Conservation (phyloP, 2,888 invertebrate species). For the Parelbella ahira region DNA sequence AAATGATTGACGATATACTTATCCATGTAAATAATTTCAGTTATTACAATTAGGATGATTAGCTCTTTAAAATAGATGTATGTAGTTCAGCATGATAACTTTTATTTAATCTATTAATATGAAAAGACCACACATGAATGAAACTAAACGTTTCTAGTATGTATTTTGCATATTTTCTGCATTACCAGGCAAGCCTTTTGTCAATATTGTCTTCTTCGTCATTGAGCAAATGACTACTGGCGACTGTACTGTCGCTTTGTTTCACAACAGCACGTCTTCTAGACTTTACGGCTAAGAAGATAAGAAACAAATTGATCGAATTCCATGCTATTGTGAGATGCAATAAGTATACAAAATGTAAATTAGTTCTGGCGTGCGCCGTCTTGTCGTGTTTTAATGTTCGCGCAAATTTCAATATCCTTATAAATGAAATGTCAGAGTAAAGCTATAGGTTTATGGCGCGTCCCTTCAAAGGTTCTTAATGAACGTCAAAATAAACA, state of each 20-base stretch:
- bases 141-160: constrained; percentile 39
- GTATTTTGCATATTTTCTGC: constrained; percentile 73
- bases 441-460: constrained; percentile 22
- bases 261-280: background rate
- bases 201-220: constrained; percentile 69
- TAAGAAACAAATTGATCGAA: constrained; percentile 13
- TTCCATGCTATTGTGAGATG: constrained; percentile 12
- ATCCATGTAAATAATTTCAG: too few species aligned
- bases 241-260: constrained; percentile 17
- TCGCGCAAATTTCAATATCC: constrained; percentile 25
- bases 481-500: constrained; percentile 21
- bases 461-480: constrained; percentile 14
- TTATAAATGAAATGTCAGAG: constrained; percentile 25
- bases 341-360: constrained; percentile 24
- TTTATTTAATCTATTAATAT: constrained; percentile 7
- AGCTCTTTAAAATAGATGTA: too few species aligned
- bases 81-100: too few species aligned
- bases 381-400: constrained; percentile 24
- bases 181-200: constrained; percentile 68
- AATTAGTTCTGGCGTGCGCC: constrained; percentile 24
- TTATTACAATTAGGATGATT: too few species aligned
- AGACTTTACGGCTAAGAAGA: constrained; percentile 1
- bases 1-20: too few species aligned
- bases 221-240: constrained; percentile 53
- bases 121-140: constrained; percentile 34